Base-by-base conservation (phyloP, 2,113 vertebrate species). In the Muscicapa adusta region DNA sequence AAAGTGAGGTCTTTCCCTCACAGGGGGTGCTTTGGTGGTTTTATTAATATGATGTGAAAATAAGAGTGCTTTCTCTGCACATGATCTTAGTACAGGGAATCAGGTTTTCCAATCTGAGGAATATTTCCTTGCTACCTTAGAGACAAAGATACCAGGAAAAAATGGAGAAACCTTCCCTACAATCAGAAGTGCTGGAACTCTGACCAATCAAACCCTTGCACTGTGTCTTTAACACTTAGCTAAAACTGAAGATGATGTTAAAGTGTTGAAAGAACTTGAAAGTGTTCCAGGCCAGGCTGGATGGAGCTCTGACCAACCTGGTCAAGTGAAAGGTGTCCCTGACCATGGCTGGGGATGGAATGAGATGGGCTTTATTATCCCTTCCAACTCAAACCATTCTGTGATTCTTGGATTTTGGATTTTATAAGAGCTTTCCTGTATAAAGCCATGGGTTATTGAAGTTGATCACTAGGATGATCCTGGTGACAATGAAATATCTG, bases 81-180 rank as follows among this genome's bases (percentile, higher is more conserved):
- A 4, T 3, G 2, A 3, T 50, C 15, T 50, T 40, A 45, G 9
- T 1, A 10, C 8, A 56, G 31, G 13, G 5, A 8, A 50, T 81
- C 50, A 62, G 6, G 4, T 67, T 56, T 71, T 74, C 17, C 12
- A 12, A 3, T 10, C 54, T 29, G 25, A 67, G 16, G 56, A 71
- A 56, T 7, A 56, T 4, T 54, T 16, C 20, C 63, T 54, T 56
- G 16, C 24, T 77, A 16, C 45, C 18, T 84, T 36, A 34, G 43
- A 74, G 51, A 38, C 56, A 45, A 56, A 73, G 23, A 68, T 26
- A 34, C 18, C 72, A 22, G 23, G 17, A 26, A 68, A 61, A 67
- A 47, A 33, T 7, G 2, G 17, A 65, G 23, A 67, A 85, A 48
- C 3, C 4, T 63, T 22, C 17, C 18, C 18, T 34, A 14, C 0